A percentile compares a stretch with the other conserved stretches of the same genome.
Conservation (phyloP, 53 echinoderm and acorn worm genomes). For the Pentamera pediparva region DNA sequence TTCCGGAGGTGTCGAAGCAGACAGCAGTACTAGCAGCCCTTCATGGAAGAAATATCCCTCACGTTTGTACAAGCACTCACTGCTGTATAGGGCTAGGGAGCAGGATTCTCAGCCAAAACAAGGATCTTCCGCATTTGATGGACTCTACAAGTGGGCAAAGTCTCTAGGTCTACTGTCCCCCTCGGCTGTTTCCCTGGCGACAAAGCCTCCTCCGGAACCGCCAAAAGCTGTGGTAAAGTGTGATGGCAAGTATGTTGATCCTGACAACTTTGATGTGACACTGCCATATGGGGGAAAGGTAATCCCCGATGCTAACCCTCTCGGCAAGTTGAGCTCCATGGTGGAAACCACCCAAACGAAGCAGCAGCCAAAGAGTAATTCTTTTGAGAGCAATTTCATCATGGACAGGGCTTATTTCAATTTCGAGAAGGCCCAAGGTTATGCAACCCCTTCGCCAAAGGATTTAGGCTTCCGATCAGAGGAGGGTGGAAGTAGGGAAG, state of each 20-base stretch:
- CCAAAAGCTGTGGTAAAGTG: constrained; percentile 26
- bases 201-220: not conserved
- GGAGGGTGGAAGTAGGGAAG: not conserved
- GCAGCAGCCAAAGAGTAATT: constrained; percentile 10
- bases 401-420: constrained; percentile 33
- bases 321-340: constrained; percentile 83
- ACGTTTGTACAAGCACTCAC: constrained; percentile 25
- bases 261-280: constrained; percentile 76
- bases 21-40: not conserved
- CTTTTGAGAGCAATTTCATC: constrained; percentile 31
- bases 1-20: not conserved
- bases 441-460: constrained; percentile 5
- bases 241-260: constrained; percentile 69
- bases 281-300: constrained; percentile 43
- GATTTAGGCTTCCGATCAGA: not conserved
- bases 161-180: constrained; percentile 18
- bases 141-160: constrained; percentile 22
- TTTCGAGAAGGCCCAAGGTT: constrained; percentile 14
- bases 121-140: constrained; percentile 17
- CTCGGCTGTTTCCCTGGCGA: not conserved
- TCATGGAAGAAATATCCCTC: constrained; percentile 1
- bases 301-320: constrained; percentile 68
- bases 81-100: constrained; percentile 4
- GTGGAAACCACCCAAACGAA: constrained; percentile 52
- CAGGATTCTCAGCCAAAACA: not conserved